Conservation (phyloP, 2,888 invertebrate genomes). For the Agrilus biguttatus region DNA sequence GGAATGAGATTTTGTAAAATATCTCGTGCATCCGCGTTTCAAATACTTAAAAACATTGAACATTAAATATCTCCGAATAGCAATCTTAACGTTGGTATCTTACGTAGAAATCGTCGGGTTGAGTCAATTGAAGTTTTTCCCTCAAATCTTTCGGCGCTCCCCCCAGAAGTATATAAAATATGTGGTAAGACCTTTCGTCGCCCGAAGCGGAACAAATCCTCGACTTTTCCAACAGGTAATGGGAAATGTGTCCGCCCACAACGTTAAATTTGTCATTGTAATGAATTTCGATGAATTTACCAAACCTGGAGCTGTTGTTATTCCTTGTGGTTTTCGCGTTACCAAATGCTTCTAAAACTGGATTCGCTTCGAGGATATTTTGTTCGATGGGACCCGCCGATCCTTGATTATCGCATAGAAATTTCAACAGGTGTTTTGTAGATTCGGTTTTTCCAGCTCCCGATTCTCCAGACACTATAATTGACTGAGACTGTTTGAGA, state of each 20-base stretch:
- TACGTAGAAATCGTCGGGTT: slow-evolving; percentile 72
- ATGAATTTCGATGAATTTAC: slow-evolving; percentile 98
- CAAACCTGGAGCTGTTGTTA: slow-evolving; percentile 96
- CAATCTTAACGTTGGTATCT: slow-evolving; percentile 16
- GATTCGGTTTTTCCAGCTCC: slow-evolving; percentile 98
- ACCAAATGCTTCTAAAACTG: slow-evolving; percentile 89
- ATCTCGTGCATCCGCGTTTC: slow-evolving; percentile 80
- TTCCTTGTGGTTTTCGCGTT: slow-evolving; percentile 97
- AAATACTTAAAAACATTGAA: slow-evolving; percentile 51
- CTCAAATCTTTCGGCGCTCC: slow-evolving; percentile 75
- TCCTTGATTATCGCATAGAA: slow-evolving; percentile 66
- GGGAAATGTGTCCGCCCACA: slow-evolving; percentile 94
- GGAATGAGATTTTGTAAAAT: slow-evolving; percentile 59
- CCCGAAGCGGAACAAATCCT: slow-evolving; percentile 78
- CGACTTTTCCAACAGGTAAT: slow-evolving; percentile 93
- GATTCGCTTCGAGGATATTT: slow-evolving; percentile 91
- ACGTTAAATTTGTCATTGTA: slow-evolving; percentile 80
- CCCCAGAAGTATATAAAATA: slow-evolving; percentile 91
- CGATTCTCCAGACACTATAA: slow-evolving; percentile 94
- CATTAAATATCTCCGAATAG: not conserved
- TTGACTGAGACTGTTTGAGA: slow-evolving; percentile 83
- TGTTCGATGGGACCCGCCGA: slow-evolving; percentile 87
- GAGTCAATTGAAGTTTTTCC: slow-evolving; percentile 56
- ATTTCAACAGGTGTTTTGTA: slow-evolving; percentile 91
- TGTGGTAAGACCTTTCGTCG: slow-evolving; percentile 94